These are phyloP conservation scores for Atopsyche davidsoni DNA, from an alignment of 1,140 invertebrate species.

Conservation along the genomic window DNA sequence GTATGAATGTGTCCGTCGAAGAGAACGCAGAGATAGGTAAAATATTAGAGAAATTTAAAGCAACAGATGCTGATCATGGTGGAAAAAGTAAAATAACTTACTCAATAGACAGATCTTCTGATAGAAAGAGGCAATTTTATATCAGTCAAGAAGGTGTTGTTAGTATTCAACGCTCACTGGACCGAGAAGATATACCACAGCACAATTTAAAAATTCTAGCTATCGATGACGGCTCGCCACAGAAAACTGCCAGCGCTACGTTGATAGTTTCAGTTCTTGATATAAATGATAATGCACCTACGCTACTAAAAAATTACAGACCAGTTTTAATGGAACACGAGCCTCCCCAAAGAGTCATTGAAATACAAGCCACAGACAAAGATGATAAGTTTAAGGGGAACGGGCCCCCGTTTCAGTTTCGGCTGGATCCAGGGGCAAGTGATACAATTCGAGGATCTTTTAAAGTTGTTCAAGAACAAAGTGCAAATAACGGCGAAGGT, in stretches of 20 bases:
- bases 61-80: constrained; percentile 56
- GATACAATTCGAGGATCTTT: constrained; percentile 56
- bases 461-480: constrained; percentile 55
- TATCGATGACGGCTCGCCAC: constrained; percentile 57
- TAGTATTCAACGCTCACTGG: constrained; percentile 51
- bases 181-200: constrained; percentile 51
- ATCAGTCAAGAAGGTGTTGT: constrained; percentile 57
- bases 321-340: constrained; percentile 58
- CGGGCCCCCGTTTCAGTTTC: constrained; percentile 59
- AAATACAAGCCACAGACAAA: constrained; percentile 60
- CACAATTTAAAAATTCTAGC: constrained; percentile 58
- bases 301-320: constrained; percentile 53
- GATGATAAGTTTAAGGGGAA: constrained; percentile 58
- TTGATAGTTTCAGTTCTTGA: constrained; percentile 59
- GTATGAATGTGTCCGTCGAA: constrained; percentile 56
- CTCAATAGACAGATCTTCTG: constrained; percentile 54
- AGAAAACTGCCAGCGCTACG: constrained; percentile 62
- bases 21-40: constrained; percentile 59
- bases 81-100: constrained; percentile 52
- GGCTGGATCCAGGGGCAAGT: constrained; percentile 53
- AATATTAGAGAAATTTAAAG: constrained; percentile 55
- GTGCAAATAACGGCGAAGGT: constrained; percentile 53
- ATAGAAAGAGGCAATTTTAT: constrained; percentile 54
- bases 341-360: constrained; percentile 52
- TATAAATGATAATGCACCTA: constrained; percentile 61